These are phyloP conservation scores for Cordilura impudica DNA, from an alignment of 2,888 invertebrate species.

Conservation along the genomic window DNA sequence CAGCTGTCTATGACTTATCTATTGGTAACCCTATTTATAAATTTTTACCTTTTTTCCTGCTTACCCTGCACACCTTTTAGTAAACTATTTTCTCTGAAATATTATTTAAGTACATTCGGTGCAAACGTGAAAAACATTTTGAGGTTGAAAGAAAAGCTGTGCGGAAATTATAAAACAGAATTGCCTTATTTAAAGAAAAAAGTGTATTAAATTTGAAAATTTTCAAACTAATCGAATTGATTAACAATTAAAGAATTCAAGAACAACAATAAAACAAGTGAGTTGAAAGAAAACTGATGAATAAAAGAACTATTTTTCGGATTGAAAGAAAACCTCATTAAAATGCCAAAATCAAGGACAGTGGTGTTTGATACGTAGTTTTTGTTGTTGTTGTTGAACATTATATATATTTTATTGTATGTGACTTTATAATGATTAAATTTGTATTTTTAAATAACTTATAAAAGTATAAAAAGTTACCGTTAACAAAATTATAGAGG, in stretches of 20 bases:
- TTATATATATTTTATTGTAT: conserved; percentile 7
- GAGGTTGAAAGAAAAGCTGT: conserved; percentile 28
- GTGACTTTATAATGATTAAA: conserved; percentile 2
- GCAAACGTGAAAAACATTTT: conserved; percentile 35
- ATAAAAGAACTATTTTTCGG: neutral
- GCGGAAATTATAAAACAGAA: conserved; percentile 20
- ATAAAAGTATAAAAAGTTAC: neutral
- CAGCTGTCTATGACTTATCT: neutral
- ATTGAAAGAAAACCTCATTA: conserved; percentile 15
- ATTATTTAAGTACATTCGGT: conserved; percentile 41
- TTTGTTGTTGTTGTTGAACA: neutral
- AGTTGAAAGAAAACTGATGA: conserved; percentile 16
- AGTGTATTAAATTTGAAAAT: neutral
- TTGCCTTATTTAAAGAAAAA: conserved; percentile 47
- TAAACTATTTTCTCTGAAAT: conserved; percentile 26
- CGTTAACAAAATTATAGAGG: neutral
- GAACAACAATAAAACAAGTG: conserved; percentile 37
- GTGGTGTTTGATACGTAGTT: conserved; percentile 10
- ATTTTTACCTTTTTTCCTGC: conserved; percentile 33
- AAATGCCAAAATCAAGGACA: conserved; percentile 38
- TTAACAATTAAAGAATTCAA: neutral
- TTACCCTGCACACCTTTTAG: too few relatives aligned
- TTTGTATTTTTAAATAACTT: conserved; percentile 13
- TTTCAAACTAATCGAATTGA: neutral
- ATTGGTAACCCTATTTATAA: neutral